A percentile compares a stretch with the other conserved stretches of the same genome.
Evolutionary conservation across 2,113 vertebrate species (phyloP).

Genomic region (Artemisiospiza belli): DNA sequence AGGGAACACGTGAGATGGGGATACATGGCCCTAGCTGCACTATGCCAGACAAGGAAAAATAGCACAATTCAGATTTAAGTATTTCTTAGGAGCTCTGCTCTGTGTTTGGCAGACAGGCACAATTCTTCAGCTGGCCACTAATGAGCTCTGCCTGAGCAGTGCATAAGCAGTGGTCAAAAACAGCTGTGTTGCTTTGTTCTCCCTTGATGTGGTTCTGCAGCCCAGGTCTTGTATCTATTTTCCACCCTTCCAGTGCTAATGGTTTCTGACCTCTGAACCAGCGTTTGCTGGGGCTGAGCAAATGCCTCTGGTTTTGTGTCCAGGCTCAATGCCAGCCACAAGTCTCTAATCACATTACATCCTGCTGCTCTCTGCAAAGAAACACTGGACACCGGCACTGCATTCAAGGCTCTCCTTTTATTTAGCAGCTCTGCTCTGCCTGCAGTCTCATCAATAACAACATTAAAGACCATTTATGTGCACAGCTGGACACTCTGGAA

Average conservation of each 20-base stretch:
- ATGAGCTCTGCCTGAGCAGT: background rate
- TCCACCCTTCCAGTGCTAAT: background rate
- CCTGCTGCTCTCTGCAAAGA: background rate
- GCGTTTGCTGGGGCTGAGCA: background rate
- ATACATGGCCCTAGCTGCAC: background rate
- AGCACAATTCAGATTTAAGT: background rate
- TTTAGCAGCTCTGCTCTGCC: background rate
- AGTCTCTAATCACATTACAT: slow-evolving; percentile 28
- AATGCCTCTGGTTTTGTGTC: background rate
- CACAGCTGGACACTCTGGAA: slow-evolving; percentile 21
- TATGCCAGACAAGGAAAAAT: background rate
- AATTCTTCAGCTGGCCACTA: background rate
- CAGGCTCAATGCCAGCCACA: background rate
- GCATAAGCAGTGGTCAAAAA: background rate
- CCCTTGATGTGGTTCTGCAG: background rate
- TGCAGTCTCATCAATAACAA: background rate
- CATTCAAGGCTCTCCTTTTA: background rate
- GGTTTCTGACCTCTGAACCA: background rate
- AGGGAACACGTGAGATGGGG: background rate
- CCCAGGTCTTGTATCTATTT: background rate
- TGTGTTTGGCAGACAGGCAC: background rate
- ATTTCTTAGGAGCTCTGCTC: background rate
- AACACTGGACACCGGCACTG: background rate
- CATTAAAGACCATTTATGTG: background rate
- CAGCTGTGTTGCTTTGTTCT: background rate